phyloP scores from a whole-genome alignment of 2,888 invertebrate genomes.

The Drosophila fulvimacula region DNA sequence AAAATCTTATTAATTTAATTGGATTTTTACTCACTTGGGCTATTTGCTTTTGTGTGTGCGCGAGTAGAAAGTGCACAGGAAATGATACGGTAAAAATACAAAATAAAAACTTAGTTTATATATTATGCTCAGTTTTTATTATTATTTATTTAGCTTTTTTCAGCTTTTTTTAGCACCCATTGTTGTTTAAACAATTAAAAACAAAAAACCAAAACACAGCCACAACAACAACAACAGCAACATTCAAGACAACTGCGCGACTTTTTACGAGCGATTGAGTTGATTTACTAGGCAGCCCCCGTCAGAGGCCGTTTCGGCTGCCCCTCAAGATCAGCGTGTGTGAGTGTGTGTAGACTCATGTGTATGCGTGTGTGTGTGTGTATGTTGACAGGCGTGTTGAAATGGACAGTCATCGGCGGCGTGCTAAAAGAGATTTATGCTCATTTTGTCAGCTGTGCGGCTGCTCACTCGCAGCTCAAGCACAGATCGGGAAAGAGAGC shows the following conservation, averaged over 20 bases:
- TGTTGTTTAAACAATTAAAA: conserved; percentile 83
- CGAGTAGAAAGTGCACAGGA: conserved; percentile 62
- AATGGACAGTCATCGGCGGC: conserved; percentile 76
- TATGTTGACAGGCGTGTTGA: conserved; percentile 81
- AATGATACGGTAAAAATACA: conserved; percentile 47
- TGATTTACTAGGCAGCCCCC: conserved; percentile 75
- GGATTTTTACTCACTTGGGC: conserved; percentile 42
- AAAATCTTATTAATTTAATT: conserved; percentile 72
- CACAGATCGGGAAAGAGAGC: neutral
- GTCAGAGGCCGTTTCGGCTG: conserved; percentile 61
- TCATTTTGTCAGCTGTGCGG: conserved; percentile 72
- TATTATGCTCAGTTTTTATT: conserved; percentile 58
- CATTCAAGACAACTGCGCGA: conserved; percentile 60
- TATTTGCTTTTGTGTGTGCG: conserved; percentile 16
- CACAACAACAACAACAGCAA: conserved; percentile 31
- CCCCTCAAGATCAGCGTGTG: conserved; percentile 26
- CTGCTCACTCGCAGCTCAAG: conserved; percentile 52
- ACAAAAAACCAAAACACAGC: conserved; percentile 38
- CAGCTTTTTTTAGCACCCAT: conserved; percentile 81
- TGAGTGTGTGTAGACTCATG: conserved; percentile 8
- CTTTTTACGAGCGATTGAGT: conserved; percentile 78
- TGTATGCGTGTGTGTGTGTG: conserved; percentile 41
- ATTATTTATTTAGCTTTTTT: conserved; percentile 73
- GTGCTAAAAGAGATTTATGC: conserved; percentile 79
- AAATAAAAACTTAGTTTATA: conserved; percentile 59